Conservation (phyloP, 2,888 invertebrate genomes). For the Elegia similella region DNA sequence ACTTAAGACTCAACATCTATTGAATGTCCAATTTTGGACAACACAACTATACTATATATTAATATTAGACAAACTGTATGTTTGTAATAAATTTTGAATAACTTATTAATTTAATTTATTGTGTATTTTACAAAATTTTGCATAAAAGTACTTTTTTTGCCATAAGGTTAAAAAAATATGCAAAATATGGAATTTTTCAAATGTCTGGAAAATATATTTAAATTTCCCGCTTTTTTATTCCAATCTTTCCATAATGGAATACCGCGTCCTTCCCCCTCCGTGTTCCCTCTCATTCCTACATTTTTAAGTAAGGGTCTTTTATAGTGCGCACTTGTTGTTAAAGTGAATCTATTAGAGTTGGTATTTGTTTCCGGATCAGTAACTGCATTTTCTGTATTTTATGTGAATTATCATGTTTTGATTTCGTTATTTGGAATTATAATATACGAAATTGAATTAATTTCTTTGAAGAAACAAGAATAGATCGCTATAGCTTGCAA, state of each 20-base stretch:
- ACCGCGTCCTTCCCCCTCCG: slow-evolving; percentile 71
- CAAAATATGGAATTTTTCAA: slow-evolving; percentile 1
- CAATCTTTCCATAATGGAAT: slow-evolving; percentile 50
- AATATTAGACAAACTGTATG: too few relatives aligned
- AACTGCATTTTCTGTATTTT: not conserved
- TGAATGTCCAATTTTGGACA: too few relatives aligned
- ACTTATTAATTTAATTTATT: not conserved
- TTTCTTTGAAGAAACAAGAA: not conserved
- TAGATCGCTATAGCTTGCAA: slow-evolving; percentile 5
- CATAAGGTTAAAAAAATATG: not conserved
- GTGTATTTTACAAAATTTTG: not conserved
- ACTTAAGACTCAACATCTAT: too few relatives aligned
- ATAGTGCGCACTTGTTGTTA: slow-evolving; percentile 25
- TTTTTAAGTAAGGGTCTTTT: slow-evolving; percentile 62
- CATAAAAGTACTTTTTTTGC: not conserved
- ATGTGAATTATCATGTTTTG: not conserved
- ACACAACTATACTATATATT: too few relatives aligned
- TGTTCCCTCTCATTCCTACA: slow-evolving; percentile 61
- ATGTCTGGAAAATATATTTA: slow-evolving; percentile 28
- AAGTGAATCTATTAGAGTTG: not conserved
- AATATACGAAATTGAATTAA: not conserved
- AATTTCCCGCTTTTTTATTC: slow-evolving; percentile 50
- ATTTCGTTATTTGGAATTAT: not conserved
- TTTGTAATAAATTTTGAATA: not conserved
- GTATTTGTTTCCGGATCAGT: not conserved